Percentiles rank a stretch among this genome's conserved stretches.
These are phyloP conservation scores for Argyrosomus regius DNA, from an alignment of 2,797 vertebrate species.

Conservation along the genomic window DNA sequence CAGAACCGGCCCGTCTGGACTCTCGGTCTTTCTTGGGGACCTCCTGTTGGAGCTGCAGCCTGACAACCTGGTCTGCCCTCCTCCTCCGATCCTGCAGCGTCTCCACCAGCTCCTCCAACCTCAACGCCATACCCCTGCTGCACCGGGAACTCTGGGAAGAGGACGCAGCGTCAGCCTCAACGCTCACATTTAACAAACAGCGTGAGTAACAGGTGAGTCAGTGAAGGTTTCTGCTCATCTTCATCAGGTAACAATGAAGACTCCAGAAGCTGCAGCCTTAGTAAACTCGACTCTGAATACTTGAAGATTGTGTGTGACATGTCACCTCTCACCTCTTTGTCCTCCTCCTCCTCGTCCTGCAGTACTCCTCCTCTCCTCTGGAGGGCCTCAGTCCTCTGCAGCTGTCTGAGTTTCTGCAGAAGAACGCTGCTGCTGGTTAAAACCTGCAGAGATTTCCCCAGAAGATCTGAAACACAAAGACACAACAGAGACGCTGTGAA, in stretches of 20 bases:
- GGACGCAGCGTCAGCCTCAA: not conserved
- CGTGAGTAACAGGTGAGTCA: not conserved
- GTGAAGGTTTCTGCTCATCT: not conserved
- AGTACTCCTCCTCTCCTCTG: conserved; percentile 78
- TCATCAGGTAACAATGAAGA: not conserved
- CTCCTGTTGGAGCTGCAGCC: conserved; percentile 78
- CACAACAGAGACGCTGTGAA: not conserved
- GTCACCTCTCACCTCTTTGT: not conserved
- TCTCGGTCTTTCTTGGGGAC: conserved; percentile 78
- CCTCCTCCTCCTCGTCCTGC: conserved; percentile 22
- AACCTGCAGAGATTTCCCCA: conserved; percentile 89
- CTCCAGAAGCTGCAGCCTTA: not conserved
- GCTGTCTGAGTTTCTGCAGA: conserved; percentile 87
- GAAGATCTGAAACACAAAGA: conserved; percentile 82
- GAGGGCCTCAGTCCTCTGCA: conserved; percentile 87
- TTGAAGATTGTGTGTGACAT: not conserved
- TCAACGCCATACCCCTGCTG: conserved; percentile 78
- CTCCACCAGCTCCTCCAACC: conserved; percentile 91
- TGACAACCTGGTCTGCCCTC: conserved; percentile 85
- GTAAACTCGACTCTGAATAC: too few species aligned
- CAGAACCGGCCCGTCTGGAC: conserved; percentile 65
- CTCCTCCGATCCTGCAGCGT: conserved; percentile 91
- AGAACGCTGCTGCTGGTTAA: conserved; percentile 90
- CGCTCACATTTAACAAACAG: not conserved
- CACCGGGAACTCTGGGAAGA: conserved; percentile 24